Base-by-base conservation (phyloP, 92 coral and sea anemone species). In the Diadumene lineata region DNA sequence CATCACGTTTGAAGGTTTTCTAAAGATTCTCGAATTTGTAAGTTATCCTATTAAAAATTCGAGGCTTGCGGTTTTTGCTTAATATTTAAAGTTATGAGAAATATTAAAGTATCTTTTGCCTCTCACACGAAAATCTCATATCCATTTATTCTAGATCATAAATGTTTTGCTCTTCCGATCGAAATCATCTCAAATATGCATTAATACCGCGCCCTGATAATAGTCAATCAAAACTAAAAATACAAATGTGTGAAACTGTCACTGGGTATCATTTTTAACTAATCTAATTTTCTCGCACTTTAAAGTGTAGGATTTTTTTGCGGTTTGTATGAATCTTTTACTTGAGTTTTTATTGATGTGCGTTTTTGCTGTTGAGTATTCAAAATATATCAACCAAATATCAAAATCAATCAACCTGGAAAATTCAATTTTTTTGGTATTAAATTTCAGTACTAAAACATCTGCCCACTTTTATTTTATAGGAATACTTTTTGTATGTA, bases 11-110 rank as follows among this genome's bases (percentile, higher is more conserved):
- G 99, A 96, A 51, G 99, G 99, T 62, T 73, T 96, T 66, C 84
- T 96, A 43, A 91, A 84, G 74, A 81, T 92, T 77, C 75, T 96
- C 23, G 97, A 96, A 69, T 76, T 96, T 33, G 98, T 94, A 82
- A 94, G 98, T 90, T n/a, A n/a, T 56, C 78, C 19, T 21, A 38
- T 15, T 30, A 43, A 25, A 23, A 23, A 34, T 38, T 30, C 9
- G n/a, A 2, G 27, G 18, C 56, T 56, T 53, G n/a, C n/a, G n/a
- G n/a, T n/a, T n/a, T n/a, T n/a, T n/a, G n/a, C n/a, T n/a, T n/a
- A n/a, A n/a, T n/a, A n/a, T n/a, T n/a, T n/a, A n/a, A n/a, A n/a
- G n/a, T n/a, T n/a, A n/a, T n/a, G n/a, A n/a, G n/a, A n/a, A n/a
- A n/a, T n/a, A n/a, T n/a, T n/a, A n/a, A n/a, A n/a, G n/a, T n/a